Evolutionary conservation across 2,888 invertebrate genomes (phyloP), one percentile per base, ranked within the genome.

Genomic region (Gisinianus flammeolus): DNA sequence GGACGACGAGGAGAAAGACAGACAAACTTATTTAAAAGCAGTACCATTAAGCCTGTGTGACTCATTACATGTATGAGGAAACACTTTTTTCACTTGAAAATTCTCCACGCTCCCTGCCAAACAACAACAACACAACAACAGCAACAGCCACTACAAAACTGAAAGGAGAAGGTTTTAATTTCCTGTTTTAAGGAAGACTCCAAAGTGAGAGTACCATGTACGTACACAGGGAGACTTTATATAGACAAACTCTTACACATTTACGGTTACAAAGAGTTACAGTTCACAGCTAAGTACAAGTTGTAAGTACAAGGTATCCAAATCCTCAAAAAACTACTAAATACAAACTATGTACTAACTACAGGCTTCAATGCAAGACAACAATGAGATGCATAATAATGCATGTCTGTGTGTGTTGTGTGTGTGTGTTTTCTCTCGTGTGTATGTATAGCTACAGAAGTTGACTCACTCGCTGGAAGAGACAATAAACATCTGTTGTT

Each of bases 121-220:
- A 62, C 62, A 26, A 35, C 35, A 35, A 44, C 44, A 44, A 44
- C 16, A 44, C 44, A 44, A 44, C 12, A 44, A 44, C 44, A 44
- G 3, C 19, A 44, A 12, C 12, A 16, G 19, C 12, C 16, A 44
- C 12, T 16, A 44, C 19, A 19, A 44, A 44, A 44, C 44, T 16
- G 70, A 58, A 64, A 71, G 71, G 35, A 28, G 52, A 58, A 35
- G 78, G 67, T 71, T 80, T 80, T 80, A 80, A 80, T 80, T 80
- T 80, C 80, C 80, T 80, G 78, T 80, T 80, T 80, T 80, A 56
- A 76, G 80, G 78, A 80, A 80, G 71, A 70, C 68, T 58, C 58
- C n/a, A 31, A 67, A 33, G 35, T 76, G 44, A 44, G 44, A 16
- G 35, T 35, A 35, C 35, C 12, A 19, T 44, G 44, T 44, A 6